A percentile compares a stretch with the other conserved stretches of the same genome.
Evolutionary conservation across 1,140 invertebrate species (phyloP).

Genomic region (Araneus ventricosus): DNA sequence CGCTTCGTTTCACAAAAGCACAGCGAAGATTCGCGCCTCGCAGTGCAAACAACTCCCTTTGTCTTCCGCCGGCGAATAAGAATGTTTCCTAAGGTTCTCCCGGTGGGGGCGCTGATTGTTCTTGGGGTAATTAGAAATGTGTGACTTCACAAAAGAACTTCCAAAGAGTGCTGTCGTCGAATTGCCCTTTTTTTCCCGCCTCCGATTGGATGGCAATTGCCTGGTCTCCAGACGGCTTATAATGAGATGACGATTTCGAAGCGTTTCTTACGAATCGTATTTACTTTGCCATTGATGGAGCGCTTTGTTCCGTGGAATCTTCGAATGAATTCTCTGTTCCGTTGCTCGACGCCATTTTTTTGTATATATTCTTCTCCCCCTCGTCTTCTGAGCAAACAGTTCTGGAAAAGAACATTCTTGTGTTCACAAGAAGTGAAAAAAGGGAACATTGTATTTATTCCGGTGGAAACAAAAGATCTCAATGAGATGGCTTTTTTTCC

Average conservation of each 20-base stretch:
- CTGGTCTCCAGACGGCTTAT: not conserved
- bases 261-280: constrained; percentile 28
- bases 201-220: not conserved
- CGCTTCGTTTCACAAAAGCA: constrained; percentile 50
- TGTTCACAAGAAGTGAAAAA: not conserved
- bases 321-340: not conserved
- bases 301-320: not conserved
- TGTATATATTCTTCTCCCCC: not conserved
- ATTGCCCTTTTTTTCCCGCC: not conserved
- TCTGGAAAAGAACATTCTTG: not conserved
- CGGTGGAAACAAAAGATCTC: not conserved
- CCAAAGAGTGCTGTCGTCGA: constrained; percentile 36
- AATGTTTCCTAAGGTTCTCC: constrained; percentile 19
- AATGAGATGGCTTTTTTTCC: not conserved
- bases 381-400: not conserved
- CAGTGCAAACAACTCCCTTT: constrained; percentile 45
- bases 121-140: constrained; percentile 60
- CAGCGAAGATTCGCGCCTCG: constrained; percentile 13
- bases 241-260: constrained; percentile 10
- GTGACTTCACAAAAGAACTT: constrained; percentile 57
- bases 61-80: constrained; percentile 47
- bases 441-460: not conserved
- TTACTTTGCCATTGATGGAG: constrained; percentile 28
- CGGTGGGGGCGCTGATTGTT: constrained; percentile 28
- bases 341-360: not conserved